Percentiles rank a stretch among this genome's conserved stretches.
Evolutionary conservation across 2,113 vertebrate species (phyloP).

Genomic region (Prochilodus magdalenae): DNA sequence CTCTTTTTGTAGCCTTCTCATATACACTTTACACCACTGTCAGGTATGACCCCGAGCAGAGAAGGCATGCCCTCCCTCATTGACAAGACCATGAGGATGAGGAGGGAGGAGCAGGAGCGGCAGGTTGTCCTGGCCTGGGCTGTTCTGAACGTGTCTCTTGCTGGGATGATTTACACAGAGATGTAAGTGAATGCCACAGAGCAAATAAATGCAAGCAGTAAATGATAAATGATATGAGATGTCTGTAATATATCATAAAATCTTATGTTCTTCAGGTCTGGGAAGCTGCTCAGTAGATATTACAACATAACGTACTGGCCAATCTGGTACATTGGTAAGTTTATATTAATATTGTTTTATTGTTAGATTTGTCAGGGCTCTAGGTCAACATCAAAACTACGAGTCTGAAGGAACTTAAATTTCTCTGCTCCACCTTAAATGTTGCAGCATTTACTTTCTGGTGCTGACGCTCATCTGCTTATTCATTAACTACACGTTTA

Average conservation of each 20-base stretch:
- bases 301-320: slow-evolving; percentile 91
- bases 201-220: no score
- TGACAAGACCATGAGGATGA: slow-evolving; percentile 88
- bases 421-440: no score
- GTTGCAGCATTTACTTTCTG: no score
- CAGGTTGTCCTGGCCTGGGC: slow-evolving; percentile 93
- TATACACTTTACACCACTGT: neutral
- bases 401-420: no score
- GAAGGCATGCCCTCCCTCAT: slow-evolving; percentile 81
- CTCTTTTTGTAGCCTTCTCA: neutral
- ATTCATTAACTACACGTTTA: no score
- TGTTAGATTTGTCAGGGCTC: neutral
- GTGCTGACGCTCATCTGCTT: no score
- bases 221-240: neutral
- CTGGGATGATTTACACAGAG: slow-evolving; percentile 96
- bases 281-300: slow-evolving; percentile 87
- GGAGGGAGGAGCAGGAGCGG: slow-evolving; percentile 86
- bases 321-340: slow-evolving; percentile 97
- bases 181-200: slow-evolving; percentile 77
- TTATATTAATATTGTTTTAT: neutral
- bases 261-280: slow-evolving; percentile 79
- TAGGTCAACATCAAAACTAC: no score
- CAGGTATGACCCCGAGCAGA: slow-evolving; percentile 73
- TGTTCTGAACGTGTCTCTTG: slow-evolving; percentile 88
- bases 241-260: neutral